Evolutionary conservation across 2,113 vertebrate genomes (phyloP).

Genomic region (Kryptolebias marmoratus): DNA sequence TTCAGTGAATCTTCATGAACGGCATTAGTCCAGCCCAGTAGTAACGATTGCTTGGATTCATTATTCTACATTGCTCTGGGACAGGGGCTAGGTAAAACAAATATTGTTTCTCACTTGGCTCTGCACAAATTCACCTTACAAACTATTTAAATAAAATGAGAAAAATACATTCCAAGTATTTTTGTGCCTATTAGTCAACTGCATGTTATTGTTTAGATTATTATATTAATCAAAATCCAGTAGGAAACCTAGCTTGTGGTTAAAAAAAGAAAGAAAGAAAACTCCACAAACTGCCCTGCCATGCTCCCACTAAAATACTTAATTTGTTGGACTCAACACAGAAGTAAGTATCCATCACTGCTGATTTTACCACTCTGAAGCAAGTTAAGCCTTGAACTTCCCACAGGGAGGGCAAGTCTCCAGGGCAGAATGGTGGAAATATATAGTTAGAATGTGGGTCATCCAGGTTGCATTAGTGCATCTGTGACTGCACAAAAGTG

Average conservation of each 20-base stretch:
- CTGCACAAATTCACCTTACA: too few species aligned
- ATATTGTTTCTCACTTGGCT: too few species aligned
- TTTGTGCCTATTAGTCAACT: too few species aligned
- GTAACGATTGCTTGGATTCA: too few species aligned
- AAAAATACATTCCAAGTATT: too few species aligned
- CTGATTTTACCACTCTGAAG: conserved; percentile 26
- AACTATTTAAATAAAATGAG: too few species aligned
- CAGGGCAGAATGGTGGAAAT: conserved; percentile 34
- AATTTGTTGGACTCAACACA: conserved; percentile 21
- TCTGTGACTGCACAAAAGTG: conserved; percentile 11
- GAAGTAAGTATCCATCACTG: conserved; percentile 41
- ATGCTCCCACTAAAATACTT: conserved; percentile 32
- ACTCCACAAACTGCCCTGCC: neutral
- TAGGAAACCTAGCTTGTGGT: neutral
- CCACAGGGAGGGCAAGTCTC: conserved; percentile 28
- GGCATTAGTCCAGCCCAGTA: too few species aligned
- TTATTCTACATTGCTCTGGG: too few species aligned
- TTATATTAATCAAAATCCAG: neutral
- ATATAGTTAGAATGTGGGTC: conserved; percentile 47
- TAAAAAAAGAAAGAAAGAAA: neutral
- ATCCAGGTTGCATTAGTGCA: conserved; percentile 8
- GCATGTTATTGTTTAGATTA: neutral
- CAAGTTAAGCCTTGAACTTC: conserved; percentile 35
- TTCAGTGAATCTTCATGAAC: too few species aligned
- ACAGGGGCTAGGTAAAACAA: too few species aligned